phyloP scores from a whole-genome alignment of 2,888 invertebrate genomes.

The Pyrrhosoma nymphula region DNA sequence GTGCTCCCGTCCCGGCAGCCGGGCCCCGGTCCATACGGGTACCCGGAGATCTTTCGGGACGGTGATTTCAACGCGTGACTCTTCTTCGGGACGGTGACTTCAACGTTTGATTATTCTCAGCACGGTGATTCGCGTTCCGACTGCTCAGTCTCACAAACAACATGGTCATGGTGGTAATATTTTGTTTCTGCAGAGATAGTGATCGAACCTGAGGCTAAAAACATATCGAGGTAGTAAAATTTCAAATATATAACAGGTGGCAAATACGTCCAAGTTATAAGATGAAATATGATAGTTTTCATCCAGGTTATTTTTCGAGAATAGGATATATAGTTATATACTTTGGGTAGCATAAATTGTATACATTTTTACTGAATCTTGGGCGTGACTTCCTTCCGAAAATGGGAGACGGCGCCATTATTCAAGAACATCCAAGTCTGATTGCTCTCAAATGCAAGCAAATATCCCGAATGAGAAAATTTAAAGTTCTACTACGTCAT shows the following conservation, averaged over 20 bases:
- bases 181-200: not conserved
- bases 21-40: not conserved
- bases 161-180: not conserved
- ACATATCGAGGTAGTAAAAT: not conserved
- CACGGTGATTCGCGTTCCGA: not conserved
- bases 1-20: not conserved
- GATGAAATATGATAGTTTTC: not conserved
- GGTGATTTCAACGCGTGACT: not conserved
- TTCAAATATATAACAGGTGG: not conserved
- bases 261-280: not conserved
- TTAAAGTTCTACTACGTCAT: too few species aligned
- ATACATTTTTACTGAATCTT: not conserved
- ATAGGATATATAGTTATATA: not conserved
- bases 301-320: not conserved
- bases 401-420: too few species aligned
- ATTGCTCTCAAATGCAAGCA: too few species aligned
- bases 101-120: not conserved
- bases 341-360: not conserved
- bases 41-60: not conserved
- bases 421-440: too few species aligned
- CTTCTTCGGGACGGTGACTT: not conserved
- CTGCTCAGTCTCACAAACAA: not conserved
- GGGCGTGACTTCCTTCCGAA: not conserved
- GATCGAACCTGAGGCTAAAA: not conserved
- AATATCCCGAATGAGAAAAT: too few species aligned